Percentiles rank a stretch among this genome's conserved stretches.
These are phyloP conservation scores for Maniola hyperantus DNA, from an alignment of 2,888 invertebrate species.

Conservation along the genomic window DNA sequence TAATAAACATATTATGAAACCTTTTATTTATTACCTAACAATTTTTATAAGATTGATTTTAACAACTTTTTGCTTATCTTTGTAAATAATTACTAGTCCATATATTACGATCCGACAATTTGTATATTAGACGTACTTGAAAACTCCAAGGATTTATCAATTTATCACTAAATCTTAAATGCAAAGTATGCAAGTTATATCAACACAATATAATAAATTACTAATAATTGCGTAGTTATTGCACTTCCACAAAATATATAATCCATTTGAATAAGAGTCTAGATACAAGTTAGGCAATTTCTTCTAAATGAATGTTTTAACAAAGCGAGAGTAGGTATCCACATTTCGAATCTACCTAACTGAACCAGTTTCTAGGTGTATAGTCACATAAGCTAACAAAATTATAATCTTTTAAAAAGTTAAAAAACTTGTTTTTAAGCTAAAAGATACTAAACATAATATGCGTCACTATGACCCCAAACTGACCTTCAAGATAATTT, in stretches of 20 bases:
- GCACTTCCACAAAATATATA: neutral
- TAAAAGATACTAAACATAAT: conserved; percentile 29
- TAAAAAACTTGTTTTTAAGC: conserved; percentile 29
- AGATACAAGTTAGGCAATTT: neutral
- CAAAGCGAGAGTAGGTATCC: neutral
- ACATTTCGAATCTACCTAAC: conserved; percentile 11
- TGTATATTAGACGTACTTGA: conserved; percentile 2
- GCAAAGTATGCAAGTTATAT: conserved; percentile 8
- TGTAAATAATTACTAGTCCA: conserved; percentile 8
- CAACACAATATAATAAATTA: conserved; percentile 5
- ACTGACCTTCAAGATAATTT: conserved; percentile 22
- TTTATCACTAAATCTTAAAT: conserved; percentile 4
- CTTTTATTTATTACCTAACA: neutral
- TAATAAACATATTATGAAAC: neutral
- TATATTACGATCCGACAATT: conserved; percentile 1
- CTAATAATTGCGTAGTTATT: neutral
- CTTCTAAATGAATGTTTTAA: neutral
- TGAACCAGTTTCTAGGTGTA: conserved; percentile 35
- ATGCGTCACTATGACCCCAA: conserved; percentile 30
- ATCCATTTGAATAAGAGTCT: neutral
- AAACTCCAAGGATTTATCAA: conserved; percentile 9
- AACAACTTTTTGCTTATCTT: neutral
- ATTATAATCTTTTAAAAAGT: conserved; percentile 30
- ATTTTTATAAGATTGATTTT: neutral
- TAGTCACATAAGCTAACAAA: conserved; percentile 20